Evolutionary conservation across 2,113 vertebrate species (phyloP).

Genomic region (Platycercus adscitus): DNA sequence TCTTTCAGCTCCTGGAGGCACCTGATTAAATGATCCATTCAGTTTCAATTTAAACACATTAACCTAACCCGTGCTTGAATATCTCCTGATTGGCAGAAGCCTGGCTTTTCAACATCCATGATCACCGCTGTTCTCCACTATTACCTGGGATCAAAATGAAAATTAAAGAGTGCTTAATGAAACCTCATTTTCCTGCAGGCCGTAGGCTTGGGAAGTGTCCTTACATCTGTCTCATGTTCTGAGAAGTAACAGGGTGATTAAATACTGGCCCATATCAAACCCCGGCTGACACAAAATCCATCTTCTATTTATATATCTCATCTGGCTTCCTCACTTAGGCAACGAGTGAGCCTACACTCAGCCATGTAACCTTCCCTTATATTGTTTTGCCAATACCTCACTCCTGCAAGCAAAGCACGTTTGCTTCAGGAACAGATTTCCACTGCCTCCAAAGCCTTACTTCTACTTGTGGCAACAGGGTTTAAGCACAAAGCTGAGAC

Average conservation of each 20-base stretch:
- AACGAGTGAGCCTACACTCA: neutral
- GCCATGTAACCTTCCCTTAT: neutral
- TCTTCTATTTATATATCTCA: neutral
- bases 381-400: neutral
- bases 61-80: neutral
- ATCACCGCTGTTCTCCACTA: neutral
- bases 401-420: neutral
- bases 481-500: neutral
- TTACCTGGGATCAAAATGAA: neutral
- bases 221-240: neutral
- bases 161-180: neutral
- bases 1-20: neutral
- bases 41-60: neutral
- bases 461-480: fast-evolving
- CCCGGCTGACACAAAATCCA: neutral
- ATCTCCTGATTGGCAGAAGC: neutral
- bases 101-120: neutral
- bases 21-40: neutral
- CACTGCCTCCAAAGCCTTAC: neutral
- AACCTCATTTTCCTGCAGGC: neutral
- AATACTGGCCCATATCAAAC: neutral
- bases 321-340: neutral
- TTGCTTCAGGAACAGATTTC: neutral
- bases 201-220: neutral
- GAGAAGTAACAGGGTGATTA: neutral